Evolutionary conservation across 2,888 invertebrate species (phyloP).

Genomic region (Shargacucullia verbasci): DNA sequence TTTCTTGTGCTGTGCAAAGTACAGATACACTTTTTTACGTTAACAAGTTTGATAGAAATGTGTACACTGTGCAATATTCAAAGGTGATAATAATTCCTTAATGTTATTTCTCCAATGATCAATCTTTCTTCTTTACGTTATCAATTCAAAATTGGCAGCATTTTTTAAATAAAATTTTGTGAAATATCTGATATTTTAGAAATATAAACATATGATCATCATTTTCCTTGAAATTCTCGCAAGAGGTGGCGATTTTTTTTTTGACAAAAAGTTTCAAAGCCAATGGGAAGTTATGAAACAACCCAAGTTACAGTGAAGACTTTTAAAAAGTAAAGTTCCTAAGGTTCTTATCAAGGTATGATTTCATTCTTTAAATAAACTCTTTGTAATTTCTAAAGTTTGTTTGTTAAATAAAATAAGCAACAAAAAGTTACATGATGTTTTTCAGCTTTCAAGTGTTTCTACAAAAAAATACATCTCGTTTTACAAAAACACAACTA

Average conservation of each 20-base stretch:
- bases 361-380: slow-evolving; percentile 28
- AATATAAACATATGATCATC: not conserved
- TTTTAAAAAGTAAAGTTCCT: slow-evolving; percentile 22
- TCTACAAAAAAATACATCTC: too few relatives aligned
- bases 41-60: too few relatives aligned
- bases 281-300: slow-evolving; percentile 34
- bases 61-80: too few relatives aligned
- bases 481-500: too few relatives aligned
- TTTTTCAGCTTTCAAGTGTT: slow-evolving; percentile 9
- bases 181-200: too few relatives aligned
- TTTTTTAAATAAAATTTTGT: too few relatives aligned
- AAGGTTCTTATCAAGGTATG: slow-evolving; percentile 33
- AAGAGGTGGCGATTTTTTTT: slow-evolving; percentile 9
- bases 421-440: slow-evolving; percentile 28
- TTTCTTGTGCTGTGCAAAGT: too few relatives aligned
- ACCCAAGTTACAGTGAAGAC: slow-evolving; percentile 27
- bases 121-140: too few relatives aligned
- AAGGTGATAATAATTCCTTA: too few relatives aligned
- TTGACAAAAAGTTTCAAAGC: slow-evolving; percentile 15
- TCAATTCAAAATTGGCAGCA: too few relatives aligned
- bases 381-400: slow-evolving; percentile 36
- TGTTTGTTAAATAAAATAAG: slow-evolving; percentile 13
- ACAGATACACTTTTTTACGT: too few relatives aligned
- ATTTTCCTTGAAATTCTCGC: slow-evolving; percentile 7
- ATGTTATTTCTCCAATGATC: too few relatives aligned